phyloP scores from a whole-genome alignment of 53 echinoderm and acorn worm genomes.

The Glandiceps talaboti region DNA sequence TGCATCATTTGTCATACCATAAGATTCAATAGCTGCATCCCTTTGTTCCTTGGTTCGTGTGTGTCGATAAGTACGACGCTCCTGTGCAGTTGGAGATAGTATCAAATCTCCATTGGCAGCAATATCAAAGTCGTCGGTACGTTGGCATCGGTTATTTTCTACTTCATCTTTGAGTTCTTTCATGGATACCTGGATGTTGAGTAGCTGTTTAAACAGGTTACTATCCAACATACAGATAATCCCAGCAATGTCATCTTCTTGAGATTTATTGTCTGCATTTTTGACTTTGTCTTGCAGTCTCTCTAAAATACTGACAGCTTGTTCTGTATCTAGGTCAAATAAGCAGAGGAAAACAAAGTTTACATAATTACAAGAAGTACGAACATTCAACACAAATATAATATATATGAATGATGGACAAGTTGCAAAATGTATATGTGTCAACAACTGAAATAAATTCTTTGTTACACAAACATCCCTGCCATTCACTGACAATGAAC shows the following conservation, averaged over 20 bases:
- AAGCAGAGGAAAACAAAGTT: too few species aligned
- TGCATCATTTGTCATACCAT: not conserved
- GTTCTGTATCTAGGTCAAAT: constrained; percentile 95
- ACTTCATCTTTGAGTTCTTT: constrained; percentile 71
- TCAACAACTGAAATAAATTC: too few species aligned
- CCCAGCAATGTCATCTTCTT: constrained; percentile 57
- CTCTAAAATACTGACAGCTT: constrained; percentile 69
- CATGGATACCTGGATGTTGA: constrained; percentile 80
- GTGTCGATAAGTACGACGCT: not conserved
- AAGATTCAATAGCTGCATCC: not conserved
- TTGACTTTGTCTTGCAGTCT: constrained; percentile 64
- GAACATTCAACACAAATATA: too few species aligned
- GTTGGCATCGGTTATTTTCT: constrained; percentile 48
- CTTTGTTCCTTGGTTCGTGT: not conserved
- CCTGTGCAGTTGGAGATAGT: constrained; percentile 18
- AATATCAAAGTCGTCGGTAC: constrained; percentile 59
- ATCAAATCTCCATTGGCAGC: constrained; percentile 56
- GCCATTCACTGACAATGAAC: too few species aligned
- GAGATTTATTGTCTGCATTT: constrained; percentile 54
- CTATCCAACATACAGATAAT: constrained; percentile 87
- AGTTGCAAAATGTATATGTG: too few species aligned
- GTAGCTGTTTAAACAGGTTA: constrained; percentile 80
- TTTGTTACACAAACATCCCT: too few species aligned
- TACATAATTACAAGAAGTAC: too few species aligned
- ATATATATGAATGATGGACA: too few species aligned